These are phyloP conservation scores for Drosophila leontia DNA, from an alignment of 1,140 invertebrate genomes.

Conservation along the genomic window DNA sequence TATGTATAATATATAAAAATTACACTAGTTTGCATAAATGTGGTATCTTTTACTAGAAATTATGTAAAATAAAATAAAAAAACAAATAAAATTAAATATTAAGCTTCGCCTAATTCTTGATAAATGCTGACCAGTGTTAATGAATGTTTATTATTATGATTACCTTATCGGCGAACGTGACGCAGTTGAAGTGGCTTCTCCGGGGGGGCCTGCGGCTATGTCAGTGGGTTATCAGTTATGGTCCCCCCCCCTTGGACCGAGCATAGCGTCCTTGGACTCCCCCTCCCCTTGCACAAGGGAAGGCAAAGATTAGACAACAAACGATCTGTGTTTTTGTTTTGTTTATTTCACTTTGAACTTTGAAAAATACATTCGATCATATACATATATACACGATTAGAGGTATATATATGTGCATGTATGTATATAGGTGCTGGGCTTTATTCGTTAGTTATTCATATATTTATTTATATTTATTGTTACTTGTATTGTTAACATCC, in stretches of 20 bases:
- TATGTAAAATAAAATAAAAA: no score
- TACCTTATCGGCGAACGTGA: neutral
- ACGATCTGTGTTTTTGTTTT: slow-evolving; percentile 14
- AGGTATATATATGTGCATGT: slow-evolving; percentile 29
- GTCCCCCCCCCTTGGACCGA: slow-evolving; percentile 1
- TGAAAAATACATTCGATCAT: slow-evolving; percentile 69
- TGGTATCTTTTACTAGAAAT: no score
- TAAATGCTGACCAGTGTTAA: neutral
- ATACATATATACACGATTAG: slow-evolving; percentile 51
- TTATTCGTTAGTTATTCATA: neutral
- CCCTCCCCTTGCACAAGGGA: neutral
- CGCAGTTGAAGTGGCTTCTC: slow-evolving; percentile 1
- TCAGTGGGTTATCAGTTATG: slow-evolving; percentile 10
- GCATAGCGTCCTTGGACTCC: slow-evolving; percentile 10
- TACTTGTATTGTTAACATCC: slow-evolving; percentile 37
- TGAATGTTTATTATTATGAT: neutral
- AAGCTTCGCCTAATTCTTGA: no score
- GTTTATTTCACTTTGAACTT: slow-evolving; percentile 65
- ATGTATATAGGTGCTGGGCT: slow-evolving; percentile 31
- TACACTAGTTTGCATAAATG: neutral
- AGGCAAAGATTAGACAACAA: neutral
- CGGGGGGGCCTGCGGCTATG: neutral
- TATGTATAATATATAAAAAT: no score
- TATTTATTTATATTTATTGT: neutral
- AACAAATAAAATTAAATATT: no score